Percentiles rank a stretch among this genome's conserved stretches.
phyloP scores from a whole-genome alignment of 1,140 invertebrate species.

The Zaprionus taronus region DNA sequence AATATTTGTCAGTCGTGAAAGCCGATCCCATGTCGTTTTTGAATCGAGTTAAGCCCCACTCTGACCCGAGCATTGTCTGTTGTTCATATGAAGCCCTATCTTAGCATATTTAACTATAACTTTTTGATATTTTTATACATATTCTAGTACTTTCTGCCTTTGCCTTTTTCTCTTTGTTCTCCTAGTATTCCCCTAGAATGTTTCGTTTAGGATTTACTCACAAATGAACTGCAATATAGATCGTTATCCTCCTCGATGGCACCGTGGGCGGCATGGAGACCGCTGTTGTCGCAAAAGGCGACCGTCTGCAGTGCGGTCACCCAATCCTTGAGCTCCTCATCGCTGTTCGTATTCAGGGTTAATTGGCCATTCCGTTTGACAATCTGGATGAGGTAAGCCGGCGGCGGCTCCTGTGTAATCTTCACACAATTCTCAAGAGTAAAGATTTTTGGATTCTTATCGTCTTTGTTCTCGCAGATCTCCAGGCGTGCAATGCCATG shows the following conservation, averaged over 20 bases:
- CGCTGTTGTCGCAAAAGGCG: slow-evolving; percentile 89
- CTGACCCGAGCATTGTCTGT: neutral
- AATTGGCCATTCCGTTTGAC: slow-evolving; percentile 90
- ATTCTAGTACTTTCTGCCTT: neutral
- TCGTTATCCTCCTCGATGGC: slow-evolving; percentile 94
- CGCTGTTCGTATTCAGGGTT: slow-evolving; percentile 89
- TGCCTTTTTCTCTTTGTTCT: neutral
- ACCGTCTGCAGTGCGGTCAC: slow-evolving; percentile 91
- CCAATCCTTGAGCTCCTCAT: slow-evolving; percentile 91
- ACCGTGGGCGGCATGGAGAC: slow-evolving; percentile 50
- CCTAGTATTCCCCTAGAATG: neutral
- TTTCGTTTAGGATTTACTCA: slow-evolving; percentile 40
- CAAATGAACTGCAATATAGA: slow-evolving; percentile 90
- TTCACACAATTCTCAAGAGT: slow-evolving; percentile 94
- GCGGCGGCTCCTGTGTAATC: slow-evolving; percentile 89
- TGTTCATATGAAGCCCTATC: neutral
- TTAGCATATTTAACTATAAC: neutral
- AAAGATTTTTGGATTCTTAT: slow-evolving; percentile 90
- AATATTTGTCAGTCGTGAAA: neutral
- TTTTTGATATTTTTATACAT: neutral
- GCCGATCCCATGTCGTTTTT: neutral
- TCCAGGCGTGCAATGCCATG: slow-evolving; percentile 93
- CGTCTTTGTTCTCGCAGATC: slow-evolving; percentile 91
- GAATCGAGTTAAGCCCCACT: neutral
- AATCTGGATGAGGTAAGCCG: slow-evolving; percentile 87